Percentiles rank a stretch among this genome's conserved stretches.
phyloP scores from a whole-genome alignment of 2,113 vertebrate species.

The Protomyctophum bolini region DNA sequence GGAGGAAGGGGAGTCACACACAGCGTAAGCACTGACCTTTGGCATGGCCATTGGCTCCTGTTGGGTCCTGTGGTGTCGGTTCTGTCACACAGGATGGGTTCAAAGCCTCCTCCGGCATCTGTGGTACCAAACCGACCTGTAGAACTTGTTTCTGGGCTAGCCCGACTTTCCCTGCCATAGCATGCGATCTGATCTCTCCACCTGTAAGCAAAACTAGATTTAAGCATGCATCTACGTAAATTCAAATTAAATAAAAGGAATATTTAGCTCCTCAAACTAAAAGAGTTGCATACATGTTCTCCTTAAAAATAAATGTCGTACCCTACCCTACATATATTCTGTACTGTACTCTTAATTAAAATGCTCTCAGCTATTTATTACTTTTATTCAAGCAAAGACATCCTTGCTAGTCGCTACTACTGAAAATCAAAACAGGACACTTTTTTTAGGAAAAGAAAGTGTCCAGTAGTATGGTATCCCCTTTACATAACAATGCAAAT shows the following conservation, averaged over 20 bases:
- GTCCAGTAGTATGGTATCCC: too few species aligned
- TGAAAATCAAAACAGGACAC: not conserved
- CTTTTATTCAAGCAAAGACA: too few species aligned
- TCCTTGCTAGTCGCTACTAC: not conserved
- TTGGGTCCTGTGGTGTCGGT: not conserved
- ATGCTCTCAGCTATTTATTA: too few species aligned
- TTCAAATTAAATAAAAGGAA: too few species aligned
- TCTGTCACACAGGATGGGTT: slow-evolving; percentile 16
- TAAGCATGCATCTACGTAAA: too few species aligned
- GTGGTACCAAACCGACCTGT: slow-evolving; percentile 4
- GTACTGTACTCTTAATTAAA: too few species aligned
- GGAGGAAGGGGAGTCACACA: slow-evolving; percentile 1
- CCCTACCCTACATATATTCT: too few species aligned
- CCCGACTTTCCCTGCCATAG: slow-evolving; percentile 9
- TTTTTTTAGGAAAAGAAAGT: not conserved
- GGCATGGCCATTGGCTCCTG: not conserved
- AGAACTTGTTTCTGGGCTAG: slow-evolving; percentile 3
- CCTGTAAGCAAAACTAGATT: slow-evolving; percentile 35
- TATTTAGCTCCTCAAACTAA: too few species aligned
- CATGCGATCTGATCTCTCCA: slow-evolving; percentile 1
- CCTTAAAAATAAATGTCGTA: too few species aligned
- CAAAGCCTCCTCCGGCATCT: slow-evolving; percentile 48
- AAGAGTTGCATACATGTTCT: too few species aligned
- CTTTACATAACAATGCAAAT: too few species aligned
- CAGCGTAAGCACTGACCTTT: slow-evolving; percentile 50